These are phyloP conservation scores for Ophion ellenae DNA, from an alignment of 2,888 invertebrate genomes.

Conservation along the genomic window DNA sequence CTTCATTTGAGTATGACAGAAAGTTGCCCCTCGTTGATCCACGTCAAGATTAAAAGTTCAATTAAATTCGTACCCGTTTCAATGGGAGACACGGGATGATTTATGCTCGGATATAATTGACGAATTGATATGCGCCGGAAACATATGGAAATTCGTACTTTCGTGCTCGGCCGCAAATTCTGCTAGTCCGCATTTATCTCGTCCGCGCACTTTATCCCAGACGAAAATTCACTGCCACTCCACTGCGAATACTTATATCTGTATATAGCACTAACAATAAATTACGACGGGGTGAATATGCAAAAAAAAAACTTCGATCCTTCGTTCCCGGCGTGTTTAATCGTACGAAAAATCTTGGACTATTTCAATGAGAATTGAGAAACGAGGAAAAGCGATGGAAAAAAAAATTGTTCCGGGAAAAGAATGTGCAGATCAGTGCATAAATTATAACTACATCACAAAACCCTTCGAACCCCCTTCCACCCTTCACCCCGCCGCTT, in stretches of 20 bases:
- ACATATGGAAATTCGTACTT: constrained; percentile 26
- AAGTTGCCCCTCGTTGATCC: background rate
- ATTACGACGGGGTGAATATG: constrained; percentile 28
- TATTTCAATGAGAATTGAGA: constrained; percentile 62
- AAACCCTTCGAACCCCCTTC: constrained; percentile 61
- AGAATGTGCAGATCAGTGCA: constrained; percentile 75
- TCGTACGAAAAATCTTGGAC: constrained; percentile 50
- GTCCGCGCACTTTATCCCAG: background rate
- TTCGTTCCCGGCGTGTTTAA: constrained; percentile 37
- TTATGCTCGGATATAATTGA: constrained; percentile 8
- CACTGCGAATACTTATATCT: background rate
- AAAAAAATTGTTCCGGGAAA: constrained; percentile 34
- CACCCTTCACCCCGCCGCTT: background rate
- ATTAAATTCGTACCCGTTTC: constrained; percentile 1
- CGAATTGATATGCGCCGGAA: constrained; percentile 9
- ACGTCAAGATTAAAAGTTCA: background rate
- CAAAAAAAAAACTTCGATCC: background rate
- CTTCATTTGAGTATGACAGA: background rate
- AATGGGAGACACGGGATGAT: background rate
- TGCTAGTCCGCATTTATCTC: constrained; percentile 9
- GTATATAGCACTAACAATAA: constrained; percentile 23
- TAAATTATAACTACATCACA: constrained; percentile 80
- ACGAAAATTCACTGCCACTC: background rate
- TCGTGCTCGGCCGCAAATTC: background rate
- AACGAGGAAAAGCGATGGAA: constrained; percentile 23